phyloP scores from a whole-genome alignment of 2,113 vertebrate species.

The Pitta sordida region DNA sequence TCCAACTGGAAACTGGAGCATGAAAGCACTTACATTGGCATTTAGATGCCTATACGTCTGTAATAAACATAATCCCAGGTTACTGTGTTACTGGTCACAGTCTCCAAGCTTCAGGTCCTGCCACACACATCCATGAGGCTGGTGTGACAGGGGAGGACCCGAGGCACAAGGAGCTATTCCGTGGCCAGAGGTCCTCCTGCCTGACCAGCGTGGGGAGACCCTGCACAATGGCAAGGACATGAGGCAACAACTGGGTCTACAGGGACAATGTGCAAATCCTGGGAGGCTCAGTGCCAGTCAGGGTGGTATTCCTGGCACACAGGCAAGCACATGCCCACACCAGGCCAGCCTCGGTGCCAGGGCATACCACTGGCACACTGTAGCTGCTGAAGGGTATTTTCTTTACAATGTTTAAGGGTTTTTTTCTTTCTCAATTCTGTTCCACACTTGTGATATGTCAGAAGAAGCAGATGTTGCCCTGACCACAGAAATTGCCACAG shows the following conservation, averaged over 20 bases:
- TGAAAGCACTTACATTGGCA: fast-evolving
- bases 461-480: neutral
- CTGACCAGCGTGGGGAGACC: neutral
- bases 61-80: neutral
- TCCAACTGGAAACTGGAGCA: neutral
- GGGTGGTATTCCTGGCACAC: neutral
- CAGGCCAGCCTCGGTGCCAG: neutral
- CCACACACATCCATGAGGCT: neutral
- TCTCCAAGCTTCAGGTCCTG: fast-evolving
- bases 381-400: neutral
- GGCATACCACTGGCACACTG: fast-evolving
- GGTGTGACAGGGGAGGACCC: fast-evolving
- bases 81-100: neutral
- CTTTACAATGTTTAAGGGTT: neutral
- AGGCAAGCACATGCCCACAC: fast-evolving
- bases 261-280: neutral
- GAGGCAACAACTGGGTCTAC: fast-evolving
- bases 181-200: neutral
- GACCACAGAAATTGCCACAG: neutral
- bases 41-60: neutral
- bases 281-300: neutral
- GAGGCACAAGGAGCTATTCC: neutral
- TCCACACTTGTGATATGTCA: neutral
- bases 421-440: neutral
- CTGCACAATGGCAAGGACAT: fast-evolving